phyloP scores from a whole-genome alignment of 2,113 vertebrate genomes.

The Dendrocopos noguchii region DNA sequence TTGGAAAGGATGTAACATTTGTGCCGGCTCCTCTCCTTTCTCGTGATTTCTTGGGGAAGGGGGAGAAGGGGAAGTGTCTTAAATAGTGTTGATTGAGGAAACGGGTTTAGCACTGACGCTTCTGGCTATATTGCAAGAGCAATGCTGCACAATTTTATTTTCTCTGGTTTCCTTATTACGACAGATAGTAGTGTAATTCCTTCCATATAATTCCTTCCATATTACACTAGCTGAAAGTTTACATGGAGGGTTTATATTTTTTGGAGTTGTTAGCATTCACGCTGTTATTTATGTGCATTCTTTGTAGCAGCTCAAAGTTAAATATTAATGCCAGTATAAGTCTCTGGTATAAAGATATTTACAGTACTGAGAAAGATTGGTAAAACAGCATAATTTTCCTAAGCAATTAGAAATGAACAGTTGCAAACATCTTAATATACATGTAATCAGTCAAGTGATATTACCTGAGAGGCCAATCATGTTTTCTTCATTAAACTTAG shows the following conservation, averaged over 20 bases:
- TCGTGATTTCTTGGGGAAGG: background rate
- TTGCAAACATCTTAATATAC: background rate
- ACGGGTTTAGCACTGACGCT: background rate
- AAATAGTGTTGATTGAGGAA: background rate
- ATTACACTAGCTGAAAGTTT: background rate
- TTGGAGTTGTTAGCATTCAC: background rate
- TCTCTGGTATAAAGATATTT: background rate
- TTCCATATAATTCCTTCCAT: background rate
- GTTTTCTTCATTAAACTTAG: background rate
- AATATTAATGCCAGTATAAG: background rate
- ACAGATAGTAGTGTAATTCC: background rate
- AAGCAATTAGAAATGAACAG: background rate
- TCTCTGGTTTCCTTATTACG: background rate
- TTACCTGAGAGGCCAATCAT: background rate
- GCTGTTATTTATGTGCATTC: background rate
- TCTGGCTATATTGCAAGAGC: background rate
- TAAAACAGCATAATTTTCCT: background rate
- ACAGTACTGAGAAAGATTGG: background rate
- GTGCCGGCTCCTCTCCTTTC: background rate
- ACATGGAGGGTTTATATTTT: background rate
- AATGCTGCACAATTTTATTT: background rate
- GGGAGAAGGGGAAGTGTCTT: background rate
- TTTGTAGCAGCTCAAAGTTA: background rate
- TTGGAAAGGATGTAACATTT: background rate
- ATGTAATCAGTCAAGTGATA: background rate